These are phyloP conservation scores for Tupaia tana DNA, from an alignment of 2,113 vertebrate genomes.

Conservation along the genomic window DNA sequence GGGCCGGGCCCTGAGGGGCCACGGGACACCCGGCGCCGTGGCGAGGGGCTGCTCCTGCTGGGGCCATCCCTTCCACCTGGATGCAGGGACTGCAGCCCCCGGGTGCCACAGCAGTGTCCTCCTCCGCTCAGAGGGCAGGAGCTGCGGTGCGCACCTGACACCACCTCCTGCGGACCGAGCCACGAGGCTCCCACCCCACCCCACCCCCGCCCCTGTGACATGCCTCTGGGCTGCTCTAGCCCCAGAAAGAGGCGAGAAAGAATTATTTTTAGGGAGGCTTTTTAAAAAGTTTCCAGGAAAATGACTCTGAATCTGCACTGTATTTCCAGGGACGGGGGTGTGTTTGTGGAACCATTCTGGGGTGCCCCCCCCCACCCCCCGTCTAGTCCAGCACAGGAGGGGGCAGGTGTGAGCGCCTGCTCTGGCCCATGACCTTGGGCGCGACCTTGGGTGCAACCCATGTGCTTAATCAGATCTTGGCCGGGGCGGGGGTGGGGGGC, in stretches of 20 bases:
- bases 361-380: neutral
- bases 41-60: too few relatives aligned
- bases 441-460: too few relatives aligned
- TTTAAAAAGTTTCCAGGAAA: slow-evolving; percentile 55
- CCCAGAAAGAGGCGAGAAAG: slow-evolving; percentile 51
- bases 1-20: too few relatives aligned
- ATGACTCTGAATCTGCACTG: slow-evolving; percentile 56
- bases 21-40: too few relatives aligned
- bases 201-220: too few relatives aligned
- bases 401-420: neutral
- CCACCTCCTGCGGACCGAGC: too few relatives aligned
- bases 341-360: neutral
- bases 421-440: neutral
- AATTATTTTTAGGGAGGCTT: slow-evolving; percentile 68
- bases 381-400: neutral
- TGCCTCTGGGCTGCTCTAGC: slow-evolving; percentile 34
- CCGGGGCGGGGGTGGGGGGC: neutral
- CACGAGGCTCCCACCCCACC: neutral
- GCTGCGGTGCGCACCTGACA: too few relatives aligned
- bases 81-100: too few relatives aligned
- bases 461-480: neutral
- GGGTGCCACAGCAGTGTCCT: too few relatives aligned
- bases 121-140: too few relatives aligned
- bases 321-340: neutral
- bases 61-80: too few relatives aligned